Conservation (phyloP, 2,888 invertebrate species). For the Pollenia amentaria region DNA sequence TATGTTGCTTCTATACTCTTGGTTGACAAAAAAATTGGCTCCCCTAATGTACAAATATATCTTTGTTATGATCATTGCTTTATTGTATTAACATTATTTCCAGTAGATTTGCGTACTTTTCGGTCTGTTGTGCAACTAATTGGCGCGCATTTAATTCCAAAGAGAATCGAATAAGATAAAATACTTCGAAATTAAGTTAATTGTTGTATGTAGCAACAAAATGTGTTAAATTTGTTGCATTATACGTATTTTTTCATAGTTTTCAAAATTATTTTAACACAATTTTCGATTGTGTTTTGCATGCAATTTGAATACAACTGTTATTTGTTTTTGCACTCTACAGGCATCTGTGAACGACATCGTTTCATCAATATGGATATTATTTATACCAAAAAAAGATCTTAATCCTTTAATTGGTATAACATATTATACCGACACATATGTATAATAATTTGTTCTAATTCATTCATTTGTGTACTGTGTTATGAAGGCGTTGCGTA, state of each 20-base stretch:
- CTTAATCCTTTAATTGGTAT: too few relatives aligned
- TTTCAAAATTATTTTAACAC: conserved; percentile 43
- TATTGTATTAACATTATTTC: conserved; percentile 22
- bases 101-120: conserved; percentile 67
- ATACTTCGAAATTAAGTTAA: background rate
- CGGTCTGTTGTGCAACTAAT: conserved; percentile 69
- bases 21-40: too few relatives aligned
- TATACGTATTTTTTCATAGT: background rate
- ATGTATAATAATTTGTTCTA: too few relatives aligned
- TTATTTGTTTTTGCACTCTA: conserved; percentile 37
- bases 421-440: too few relatives aligned
- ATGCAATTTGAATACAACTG: conserved; percentile 66
- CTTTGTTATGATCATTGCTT: background rate
- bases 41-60: background rate
- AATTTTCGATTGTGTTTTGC: conserved; percentile 55
- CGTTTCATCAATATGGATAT: too few relatives aligned
- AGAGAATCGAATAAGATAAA: conserved; percentile 36
- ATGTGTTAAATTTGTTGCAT: conserved; percentile 63
- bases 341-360: background rate
- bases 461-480: too few relatives aligned
- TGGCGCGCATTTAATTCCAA: conserved; percentile 58
- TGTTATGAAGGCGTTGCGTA: too few relatives aligned
- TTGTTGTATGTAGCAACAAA: conserved; percentile 44
- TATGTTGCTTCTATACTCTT: too few relatives aligned
- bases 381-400: too few relatives aligned